Evolutionary conservation across 2,888 invertebrate species (phyloP).

Genomic region (Lithosia quadra): DNA sequence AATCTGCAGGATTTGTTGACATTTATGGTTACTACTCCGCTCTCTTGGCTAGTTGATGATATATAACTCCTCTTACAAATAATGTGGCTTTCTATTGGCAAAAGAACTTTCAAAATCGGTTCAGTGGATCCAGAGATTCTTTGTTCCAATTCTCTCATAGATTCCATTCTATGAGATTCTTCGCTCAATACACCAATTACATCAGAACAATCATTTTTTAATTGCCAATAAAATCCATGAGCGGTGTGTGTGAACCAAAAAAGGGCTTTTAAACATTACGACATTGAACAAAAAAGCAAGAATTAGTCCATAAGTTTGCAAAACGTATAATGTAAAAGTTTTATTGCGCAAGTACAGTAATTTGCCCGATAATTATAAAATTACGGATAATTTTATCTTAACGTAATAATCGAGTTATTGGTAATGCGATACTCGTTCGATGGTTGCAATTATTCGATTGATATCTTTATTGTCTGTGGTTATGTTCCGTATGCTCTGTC

Average conservation of each 20-base stretch:
- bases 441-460: slow-evolving; percentile 12
- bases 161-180: neutral
- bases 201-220: slow-evolving; percentile 9
- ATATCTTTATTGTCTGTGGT: slow-evolving; percentile 4
- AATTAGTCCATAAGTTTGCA: slow-evolving; percentile 10
- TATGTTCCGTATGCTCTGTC: neutral
- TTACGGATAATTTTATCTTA: slow-evolving; percentile 22
- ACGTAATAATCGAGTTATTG: slow-evolving; percentile 26
- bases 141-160: too few relatives aligned
- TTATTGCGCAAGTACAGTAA: slow-evolving; percentile 10
- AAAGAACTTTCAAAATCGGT: too few relatives aligned
- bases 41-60: too few relatives aligned
- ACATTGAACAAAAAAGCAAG: neutral
- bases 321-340: slow-evolving; percentile 22
- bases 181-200: neutral
- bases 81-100: too few relatives aligned
- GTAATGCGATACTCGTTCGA: slow-evolving; percentile 28
- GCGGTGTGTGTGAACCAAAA: neutral
- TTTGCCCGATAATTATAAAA: slow-evolving; percentile 16
- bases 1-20: too few relatives aligned
- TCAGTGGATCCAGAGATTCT: too few relatives aligned
- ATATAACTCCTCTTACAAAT: too few relatives aligned
- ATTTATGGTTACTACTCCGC: too few relatives aligned
- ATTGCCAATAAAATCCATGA: slow-evolving; percentile 1
- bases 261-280: slow-evolving; percentile 12